phyloP scores from a whole-genome alignment of 2,113 vertebrate species.

The Gymnocephalus cernua region DNA sequence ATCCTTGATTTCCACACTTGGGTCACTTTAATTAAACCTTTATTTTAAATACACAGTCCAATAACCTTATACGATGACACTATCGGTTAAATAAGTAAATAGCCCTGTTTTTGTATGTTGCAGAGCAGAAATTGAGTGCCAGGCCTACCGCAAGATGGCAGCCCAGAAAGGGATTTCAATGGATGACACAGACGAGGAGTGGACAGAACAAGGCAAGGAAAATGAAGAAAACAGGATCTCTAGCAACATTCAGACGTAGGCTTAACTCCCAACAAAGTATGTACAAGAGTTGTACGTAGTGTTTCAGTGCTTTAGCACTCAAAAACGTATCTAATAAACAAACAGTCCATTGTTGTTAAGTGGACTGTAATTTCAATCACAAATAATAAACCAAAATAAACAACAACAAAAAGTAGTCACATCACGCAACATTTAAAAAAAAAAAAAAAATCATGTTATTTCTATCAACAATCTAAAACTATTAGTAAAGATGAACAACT shows the following conservation, averaged over 20 bases:
- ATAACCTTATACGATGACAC: background rate
- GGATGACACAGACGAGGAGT: constrained; percentile 89
- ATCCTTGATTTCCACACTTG: background rate
- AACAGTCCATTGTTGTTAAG: background rate
- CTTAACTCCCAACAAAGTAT: background rate
- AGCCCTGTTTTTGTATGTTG: constrained; percentile 38
- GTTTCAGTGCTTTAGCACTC: background rate
- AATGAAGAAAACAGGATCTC: constrained; percentile 54
- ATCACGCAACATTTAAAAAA: background rate
- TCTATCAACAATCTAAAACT: no score
- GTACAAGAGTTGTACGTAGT: background rate
- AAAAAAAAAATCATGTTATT: no score
- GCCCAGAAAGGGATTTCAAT: constrained; percentile 73
- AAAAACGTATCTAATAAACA: background rate
- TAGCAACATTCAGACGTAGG: background rate
- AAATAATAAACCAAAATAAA: background rate
- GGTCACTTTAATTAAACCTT: background rate
- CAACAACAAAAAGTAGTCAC: background rate
- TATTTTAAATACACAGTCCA: background rate
- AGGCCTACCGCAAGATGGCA: constrained; percentile 74
- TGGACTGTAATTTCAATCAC: background rate
- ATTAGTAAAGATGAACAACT: no score
- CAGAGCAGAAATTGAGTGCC: constrained; percentile 88
- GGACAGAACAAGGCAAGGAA: constrained; percentile 83
- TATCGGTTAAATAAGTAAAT: background rate